phyloP scores from a whole-genome alignment of 2,888 invertebrate genomes.

The Fissipunctia ypsillon region DNA sequence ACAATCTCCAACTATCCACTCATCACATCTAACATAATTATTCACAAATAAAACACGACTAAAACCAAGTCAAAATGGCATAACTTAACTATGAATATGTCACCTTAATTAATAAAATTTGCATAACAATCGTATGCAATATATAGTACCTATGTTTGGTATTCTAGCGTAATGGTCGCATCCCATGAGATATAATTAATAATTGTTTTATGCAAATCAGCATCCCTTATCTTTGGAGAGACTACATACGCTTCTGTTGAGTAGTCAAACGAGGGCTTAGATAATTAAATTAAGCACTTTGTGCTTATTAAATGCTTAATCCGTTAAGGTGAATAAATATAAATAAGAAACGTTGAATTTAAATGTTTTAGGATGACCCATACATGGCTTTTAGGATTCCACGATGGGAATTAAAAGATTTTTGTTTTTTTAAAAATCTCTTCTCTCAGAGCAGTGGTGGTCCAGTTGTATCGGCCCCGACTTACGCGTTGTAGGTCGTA shows the following conservation, averaged over 20 bases:
- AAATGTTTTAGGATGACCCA: conserved; percentile 5
- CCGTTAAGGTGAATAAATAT: conserved; percentile 32
- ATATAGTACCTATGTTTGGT: conserved; percentile 65
- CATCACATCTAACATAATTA: neutral
- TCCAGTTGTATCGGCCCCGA: too few species aligned
- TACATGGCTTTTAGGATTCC: neutral
- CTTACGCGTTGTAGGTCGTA: too few species aligned
- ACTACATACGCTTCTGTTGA: conserved; percentile 61
- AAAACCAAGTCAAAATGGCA: conserved; percentile 41
- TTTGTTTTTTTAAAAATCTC: neutral
- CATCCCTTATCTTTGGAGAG: conserved; percentile 69
- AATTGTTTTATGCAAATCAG: conserved; percentile 84
- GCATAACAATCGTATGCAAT: conserved; percentile 61
- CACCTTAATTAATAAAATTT: conserved; percentile 63
- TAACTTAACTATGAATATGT: conserved; percentile 56
- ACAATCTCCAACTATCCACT: neutral
- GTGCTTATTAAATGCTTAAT: conserved; percentile 33
- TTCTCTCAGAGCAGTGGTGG: too few species aligned
- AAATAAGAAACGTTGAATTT: conserved; percentile 23
- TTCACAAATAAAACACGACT: conserved; percentile 31
- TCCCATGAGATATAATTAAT: conserved; percentile 80
- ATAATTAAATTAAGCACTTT: conserved; percentile 66
- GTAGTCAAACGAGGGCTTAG: conserved; percentile 60
- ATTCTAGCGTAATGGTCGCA: conserved; percentile 69
- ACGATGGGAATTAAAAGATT: neutral